A percentile compares a stretch with the other conserved stretches of the same genome.
Evolutionary conservation across 2,888 invertebrate genomes (phyloP).

Genomic region (Tinea trinotella): DNA sequence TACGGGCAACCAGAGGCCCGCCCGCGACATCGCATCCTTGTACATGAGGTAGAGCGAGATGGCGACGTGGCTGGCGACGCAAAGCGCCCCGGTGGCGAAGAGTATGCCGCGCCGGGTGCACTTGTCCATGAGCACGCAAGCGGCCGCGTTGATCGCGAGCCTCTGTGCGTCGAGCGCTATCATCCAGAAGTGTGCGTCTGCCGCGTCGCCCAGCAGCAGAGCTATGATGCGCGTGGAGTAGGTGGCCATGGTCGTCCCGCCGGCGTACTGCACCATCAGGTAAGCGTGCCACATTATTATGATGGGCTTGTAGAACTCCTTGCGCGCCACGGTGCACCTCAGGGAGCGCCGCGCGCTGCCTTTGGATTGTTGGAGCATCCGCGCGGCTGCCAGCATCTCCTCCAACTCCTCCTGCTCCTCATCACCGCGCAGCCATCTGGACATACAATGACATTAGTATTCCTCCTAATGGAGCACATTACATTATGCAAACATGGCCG

Average conservation of each 20-base stretch:
- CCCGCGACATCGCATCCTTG: no score
- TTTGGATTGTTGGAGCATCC: constrained; percentile 23
- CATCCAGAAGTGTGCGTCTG: constrained; percentile 75
- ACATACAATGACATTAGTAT: no score
- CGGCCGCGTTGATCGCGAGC: constrained; percentile 68
- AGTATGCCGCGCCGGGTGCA: constrained; percentile 73
- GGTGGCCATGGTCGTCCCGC: constrained; percentile 76
- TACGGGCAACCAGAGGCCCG: constrained; percentile 60
- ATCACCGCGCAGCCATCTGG: constrained; percentile 71
- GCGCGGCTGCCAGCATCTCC: constrained; percentile 42
- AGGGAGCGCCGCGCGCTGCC: constrained; percentile 20
- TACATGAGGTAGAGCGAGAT: constrained; percentile 51
- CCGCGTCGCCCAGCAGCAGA: constrained; percentile 65
- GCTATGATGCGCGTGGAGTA: constrained; percentile 76
- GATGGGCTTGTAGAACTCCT: constrained; percentile 70
- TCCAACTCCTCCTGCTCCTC: constrained; percentile 50
- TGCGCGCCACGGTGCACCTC: constrained; percentile 35
- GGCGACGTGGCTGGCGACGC: constrained; percentile 65
- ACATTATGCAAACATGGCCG: no score
- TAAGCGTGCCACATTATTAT: constrained; percentile 73
- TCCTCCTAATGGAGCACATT: no score
- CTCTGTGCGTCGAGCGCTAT: constrained; percentile 75
- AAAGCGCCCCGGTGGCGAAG: constrained; percentile 70
- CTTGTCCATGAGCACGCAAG: constrained; percentile 72
- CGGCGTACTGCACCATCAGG: constrained; percentile 75